Percentiles rank a stretch among this genome's conserved stretches.
phyloP scores from a whole-genome alignment of 1,140 invertebrate species.

The Psix sp. region DNA sequence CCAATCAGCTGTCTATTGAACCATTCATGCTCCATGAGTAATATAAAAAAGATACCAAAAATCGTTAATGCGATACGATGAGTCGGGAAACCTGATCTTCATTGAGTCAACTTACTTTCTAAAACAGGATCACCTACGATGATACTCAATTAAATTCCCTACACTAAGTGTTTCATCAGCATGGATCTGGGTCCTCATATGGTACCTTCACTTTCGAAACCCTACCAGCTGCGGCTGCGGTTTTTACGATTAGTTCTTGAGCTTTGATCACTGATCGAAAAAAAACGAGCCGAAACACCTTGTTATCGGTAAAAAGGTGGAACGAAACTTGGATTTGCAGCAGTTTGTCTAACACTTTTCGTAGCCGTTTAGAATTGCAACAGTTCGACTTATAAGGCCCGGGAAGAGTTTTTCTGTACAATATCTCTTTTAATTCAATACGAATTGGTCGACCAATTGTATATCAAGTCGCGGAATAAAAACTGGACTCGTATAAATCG shows the following conservation, averaged over 20 bases:
- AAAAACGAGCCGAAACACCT: background rate
- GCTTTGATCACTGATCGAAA: background rate
- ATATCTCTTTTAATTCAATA: constrained; percentile 32
- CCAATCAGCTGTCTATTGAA: too few relatives aligned
- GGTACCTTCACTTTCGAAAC: constrained; percentile 3
- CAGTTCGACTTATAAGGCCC: too few relatives aligned
- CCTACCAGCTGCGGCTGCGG: background rate
- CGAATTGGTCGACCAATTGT: constrained; percentile 40
- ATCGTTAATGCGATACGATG: constrained; percentile 3
- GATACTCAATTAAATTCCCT: constrained; percentile 7
- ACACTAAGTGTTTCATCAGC: too few relatives aligned
- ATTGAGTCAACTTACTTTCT: constrained; percentile 28
- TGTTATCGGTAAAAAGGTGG: constrained; percentile 4
- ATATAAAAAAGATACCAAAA: constrained; percentile 14
- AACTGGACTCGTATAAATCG: constrained; percentile 8
- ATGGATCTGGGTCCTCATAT: too few relatives aligned
- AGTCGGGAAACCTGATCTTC: background rate
- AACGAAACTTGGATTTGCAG: too few relatives aligned
- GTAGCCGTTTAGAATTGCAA: too few relatives aligned
- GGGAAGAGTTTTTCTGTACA: constrained; percentile 36
- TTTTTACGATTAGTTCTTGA: background rate
- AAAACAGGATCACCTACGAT: constrained; percentile 6
- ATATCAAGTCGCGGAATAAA: constrained; percentile 23
- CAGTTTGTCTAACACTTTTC: too few relatives aligned
- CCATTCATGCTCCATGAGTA: too few relatives aligned